These are phyloP conservation scores for Zapornia atra DNA, from an alignment of 2,113 vertebrate species.

Conservation along the genomic window DNA sequence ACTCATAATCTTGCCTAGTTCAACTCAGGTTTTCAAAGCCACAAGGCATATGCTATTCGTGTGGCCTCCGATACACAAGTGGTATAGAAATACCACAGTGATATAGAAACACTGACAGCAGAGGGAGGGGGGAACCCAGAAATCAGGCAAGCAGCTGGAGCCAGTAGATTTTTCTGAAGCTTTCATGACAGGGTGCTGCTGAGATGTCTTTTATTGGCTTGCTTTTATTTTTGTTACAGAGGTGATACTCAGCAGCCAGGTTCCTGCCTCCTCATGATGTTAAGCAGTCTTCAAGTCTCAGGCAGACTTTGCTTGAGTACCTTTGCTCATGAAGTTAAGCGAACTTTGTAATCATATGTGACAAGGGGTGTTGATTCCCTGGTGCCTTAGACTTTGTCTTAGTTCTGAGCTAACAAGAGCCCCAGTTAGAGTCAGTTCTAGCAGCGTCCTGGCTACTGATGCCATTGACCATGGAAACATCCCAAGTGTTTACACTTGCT, in stretches of 20 bases:
- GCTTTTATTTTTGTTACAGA: background rate
- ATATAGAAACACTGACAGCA: too few relatives aligned
- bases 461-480: background rate
- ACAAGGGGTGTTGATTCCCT: background rate
- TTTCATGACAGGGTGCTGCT: background rate
- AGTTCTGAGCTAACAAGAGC: background rate
- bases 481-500: background rate
- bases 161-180: background rate
- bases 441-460: background rate
- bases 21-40: slow-evolving; percentile 18
- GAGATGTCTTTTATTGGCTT: background rate
- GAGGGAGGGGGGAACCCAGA: background rate
- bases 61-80: background rate
- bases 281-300: background rate
- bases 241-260: background rate
- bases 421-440: background rate
- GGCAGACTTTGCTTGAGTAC: background rate
- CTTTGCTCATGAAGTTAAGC: background rate
- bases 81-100: too few relatives aligned
- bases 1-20: background rate
- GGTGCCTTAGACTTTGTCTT: background rate
- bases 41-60: background rate
- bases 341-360: background rate
- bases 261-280: background rate
- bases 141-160: background rate